These are phyloP conservation scores for Caerostris extrusa DNA, from an alignment of 1,140 invertebrate species.

Conservation along the genomic window DNA sequence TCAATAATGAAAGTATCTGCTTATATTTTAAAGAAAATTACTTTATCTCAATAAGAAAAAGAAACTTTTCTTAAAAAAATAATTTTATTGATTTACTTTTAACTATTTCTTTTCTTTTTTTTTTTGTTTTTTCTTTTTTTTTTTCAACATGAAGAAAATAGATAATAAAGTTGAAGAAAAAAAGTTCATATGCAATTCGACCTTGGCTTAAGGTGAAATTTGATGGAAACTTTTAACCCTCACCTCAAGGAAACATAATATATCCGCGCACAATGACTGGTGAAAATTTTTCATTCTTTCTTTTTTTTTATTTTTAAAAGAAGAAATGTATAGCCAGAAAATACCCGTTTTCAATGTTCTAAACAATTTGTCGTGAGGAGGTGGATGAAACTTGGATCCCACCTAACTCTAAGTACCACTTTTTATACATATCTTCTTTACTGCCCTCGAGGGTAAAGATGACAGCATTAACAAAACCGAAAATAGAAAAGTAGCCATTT, in stretches of 20 bases:
- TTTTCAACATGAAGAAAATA: too few relatives aligned
- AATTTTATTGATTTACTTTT: too few relatives aligned
- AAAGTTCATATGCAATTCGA: not conserved
- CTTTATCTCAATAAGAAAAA: too few relatives aligned
- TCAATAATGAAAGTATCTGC: too few relatives aligned
- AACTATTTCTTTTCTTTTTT: too few relatives aligned
- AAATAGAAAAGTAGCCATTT: not conserved
- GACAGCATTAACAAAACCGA: not conserved
- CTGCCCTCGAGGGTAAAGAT: not conserved
- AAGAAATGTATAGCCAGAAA: not conserved
- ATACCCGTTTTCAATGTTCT: conserved; percentile 45
- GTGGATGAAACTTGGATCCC: not conserved
- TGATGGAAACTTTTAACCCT: conserved; percentile 1
- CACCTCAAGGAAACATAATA: not conserved
- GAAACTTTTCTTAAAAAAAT: too few relatives aligned
- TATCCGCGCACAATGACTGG: not conserved
- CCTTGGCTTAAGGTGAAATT: not conserved
- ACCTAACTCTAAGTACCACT: conserved; percentile 4
- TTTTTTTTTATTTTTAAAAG: not conserved
- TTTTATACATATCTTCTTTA: conserved; percentile 19
- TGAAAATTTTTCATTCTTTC: not conserved
- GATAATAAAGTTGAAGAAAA: not conserved
- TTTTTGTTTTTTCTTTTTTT: too few relatives aligned
- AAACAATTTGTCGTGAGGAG: conserved; percentile 26
- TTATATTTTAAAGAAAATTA: too few relatives aligned